Conservation (phyloP, 2,888 invertebrate species). For the Megaustenia siamemsis region DNA sequence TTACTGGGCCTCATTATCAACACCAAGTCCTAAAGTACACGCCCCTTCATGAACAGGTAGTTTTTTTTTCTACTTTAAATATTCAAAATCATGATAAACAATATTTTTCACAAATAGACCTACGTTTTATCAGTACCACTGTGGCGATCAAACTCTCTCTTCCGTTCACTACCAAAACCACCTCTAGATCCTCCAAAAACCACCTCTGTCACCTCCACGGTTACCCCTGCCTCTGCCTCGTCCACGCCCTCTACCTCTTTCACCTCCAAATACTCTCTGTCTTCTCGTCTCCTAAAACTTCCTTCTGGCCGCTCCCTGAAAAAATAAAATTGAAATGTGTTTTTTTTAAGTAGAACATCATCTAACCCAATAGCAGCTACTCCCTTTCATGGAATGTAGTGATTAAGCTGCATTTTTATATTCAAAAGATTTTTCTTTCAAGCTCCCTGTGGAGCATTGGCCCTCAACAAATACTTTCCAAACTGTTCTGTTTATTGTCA, state of each 20-base stretch:
- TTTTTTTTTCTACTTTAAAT: background rate
- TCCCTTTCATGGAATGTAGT: too few species aligned
- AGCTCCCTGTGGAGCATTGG: too few species aligned
- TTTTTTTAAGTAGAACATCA: too few species aligned
- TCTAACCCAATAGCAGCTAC: too few species aligned
- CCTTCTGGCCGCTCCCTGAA: conserved; percentile 61
- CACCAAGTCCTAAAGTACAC: too few species aligned
- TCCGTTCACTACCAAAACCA: conserved; percentile 84
- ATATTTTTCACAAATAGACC: conserved; percentile 74
- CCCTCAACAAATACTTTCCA: too few species aligned
- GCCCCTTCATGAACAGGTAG: too few species aligned
- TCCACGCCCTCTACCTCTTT: conserved; percentile 60
- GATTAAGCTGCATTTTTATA: too few species aligned
- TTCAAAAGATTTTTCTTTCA: too few species aligned
- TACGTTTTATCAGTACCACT: conserved; percentile 96
- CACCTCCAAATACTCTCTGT: conserved; percentile 58
- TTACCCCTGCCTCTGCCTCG: conserved; percentile 64
- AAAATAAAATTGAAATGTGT: background rate
- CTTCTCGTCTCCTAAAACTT: conserved; percentile 56
- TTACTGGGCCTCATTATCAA: too few species aligned
- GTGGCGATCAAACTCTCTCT: conserved; percentile 95
- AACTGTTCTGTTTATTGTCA: too few species aligned
- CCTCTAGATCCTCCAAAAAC: conserved; percentile 64
- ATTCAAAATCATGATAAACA: background rate
- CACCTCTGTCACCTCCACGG: conserved; percentile 62